A percentile compares a stretch with the other conserved stretches of the same genome.
Evolutionary conservation across 2,888 invertebrate genomes (phyloP).

Genomic region (Catocala fraxini): DNA sequence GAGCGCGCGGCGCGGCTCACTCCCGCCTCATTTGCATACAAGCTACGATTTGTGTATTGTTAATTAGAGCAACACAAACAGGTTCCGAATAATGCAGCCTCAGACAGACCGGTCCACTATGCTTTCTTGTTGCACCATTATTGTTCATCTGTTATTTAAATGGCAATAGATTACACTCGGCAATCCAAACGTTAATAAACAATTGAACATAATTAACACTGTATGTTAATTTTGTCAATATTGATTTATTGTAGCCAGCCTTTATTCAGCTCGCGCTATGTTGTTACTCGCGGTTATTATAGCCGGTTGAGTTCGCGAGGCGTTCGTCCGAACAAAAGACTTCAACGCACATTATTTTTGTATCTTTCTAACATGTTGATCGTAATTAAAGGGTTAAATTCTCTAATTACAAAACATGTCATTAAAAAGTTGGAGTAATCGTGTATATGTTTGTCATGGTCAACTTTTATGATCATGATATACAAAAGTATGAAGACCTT

Average conservation of each 20-base stretch:
- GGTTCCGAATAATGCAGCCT: constrained; percentile 77
- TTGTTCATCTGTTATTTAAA: constrained; percentile 86
- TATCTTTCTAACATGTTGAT: constrained; percentile 16
- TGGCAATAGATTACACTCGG: constrained; percentile 78
- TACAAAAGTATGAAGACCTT: no score
- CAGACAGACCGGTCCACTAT: constrained; percentile 64
- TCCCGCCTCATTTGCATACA: constrained; percentile 82
- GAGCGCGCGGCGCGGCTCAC: constrained; percentile 52
- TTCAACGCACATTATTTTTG: constrained; percentile 52
- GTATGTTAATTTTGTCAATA: constrained; percentile 78
- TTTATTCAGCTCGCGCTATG: background rate
- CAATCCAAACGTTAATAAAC: constrained; percentile 72
- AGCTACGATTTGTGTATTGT: constrained; percentile 87
- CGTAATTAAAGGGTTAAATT: constrained; percentile 9
- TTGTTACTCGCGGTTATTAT: background rate
- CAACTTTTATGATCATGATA: no score
- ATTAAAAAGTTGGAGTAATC: background rate
- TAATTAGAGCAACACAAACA: constrained; percentile 86
- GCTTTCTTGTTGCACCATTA: constrained; percentile 80
- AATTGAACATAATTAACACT: constrained; percentile 82
- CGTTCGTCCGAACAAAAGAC: constrained; percentile 64
- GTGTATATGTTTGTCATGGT: no score
- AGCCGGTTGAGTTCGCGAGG: constrained; percentile 18
- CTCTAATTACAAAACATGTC: background rate
- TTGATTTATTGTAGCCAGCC: constrained; percentile 61